phyloP scores from a whole-genome alignment of 2,113 vertebrate species.

The Solenodon paradoxus region DNA sequence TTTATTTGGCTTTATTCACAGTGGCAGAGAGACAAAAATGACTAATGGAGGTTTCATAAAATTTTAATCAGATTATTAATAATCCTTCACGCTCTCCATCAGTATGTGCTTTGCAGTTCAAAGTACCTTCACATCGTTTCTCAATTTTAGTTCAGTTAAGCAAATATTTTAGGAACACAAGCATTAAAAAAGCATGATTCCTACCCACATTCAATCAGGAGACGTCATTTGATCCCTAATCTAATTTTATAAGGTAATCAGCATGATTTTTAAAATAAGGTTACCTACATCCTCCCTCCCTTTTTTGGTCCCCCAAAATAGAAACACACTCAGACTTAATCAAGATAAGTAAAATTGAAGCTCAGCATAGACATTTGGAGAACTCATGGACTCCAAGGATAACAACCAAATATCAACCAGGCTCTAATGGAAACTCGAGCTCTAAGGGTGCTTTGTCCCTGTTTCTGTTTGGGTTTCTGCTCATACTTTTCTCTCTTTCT shows the following conservation, averaged over 20 bases:
- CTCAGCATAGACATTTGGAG: not conserved
- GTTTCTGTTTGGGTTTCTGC: not conserved
- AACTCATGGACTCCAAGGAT: not conserved
- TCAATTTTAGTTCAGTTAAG: slow-evolving; percentile 57
- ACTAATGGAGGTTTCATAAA: slow-evolving; percentile 62
- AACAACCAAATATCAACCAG: not conserved
- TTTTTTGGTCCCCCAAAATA: not conserved
- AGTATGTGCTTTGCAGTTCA: not conserved
- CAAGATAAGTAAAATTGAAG: not conserved
- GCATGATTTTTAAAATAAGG: not conserved
- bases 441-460: not conserved
- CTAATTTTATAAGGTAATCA: not conserved
- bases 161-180: slow-evolving; percentile 45
- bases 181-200: not conserved
- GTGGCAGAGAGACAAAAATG: slow-evolving; percentile 63
- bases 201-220: not conserved
- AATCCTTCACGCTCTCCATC: not conserved
- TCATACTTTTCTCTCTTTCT: not conserved
- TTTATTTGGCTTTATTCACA: slow-evolving; percentile 59
- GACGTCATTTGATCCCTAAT: not conserved
- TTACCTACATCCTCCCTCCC: fast-evolving
- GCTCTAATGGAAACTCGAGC: not conserved
- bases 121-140: slow-evolving; percentile 29
- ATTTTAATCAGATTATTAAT: slow-evolving; percentile 63
- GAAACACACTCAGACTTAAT: not conserved